Evolutionary conservation across 2,888 invertebrate genomes (phyloP), one percentile per base, ranked within the genome.

Genomic region (Balanococcus diminutus): DNA sequence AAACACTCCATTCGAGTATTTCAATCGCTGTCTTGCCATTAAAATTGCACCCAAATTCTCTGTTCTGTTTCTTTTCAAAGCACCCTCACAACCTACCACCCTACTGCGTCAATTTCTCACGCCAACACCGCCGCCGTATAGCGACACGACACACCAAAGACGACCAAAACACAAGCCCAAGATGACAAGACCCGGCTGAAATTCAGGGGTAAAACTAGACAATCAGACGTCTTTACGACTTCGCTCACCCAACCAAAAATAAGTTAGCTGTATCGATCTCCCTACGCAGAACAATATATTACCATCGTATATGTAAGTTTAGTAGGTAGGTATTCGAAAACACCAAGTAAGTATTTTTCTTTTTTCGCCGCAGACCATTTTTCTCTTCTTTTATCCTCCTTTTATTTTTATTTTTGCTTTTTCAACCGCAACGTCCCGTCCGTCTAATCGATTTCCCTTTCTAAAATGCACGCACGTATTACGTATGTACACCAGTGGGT

Each of bases 201-300:
- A 79, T 79, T 79, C 28, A 36, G 75, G 75, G 75, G 75, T 67
- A 36, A 36, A 36, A 36, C 75, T 36, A 79, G 75, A 79, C 75
- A 79, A 79, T 79, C 75, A 79, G 75, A 79, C 75, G 75, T 79
- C 75, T 79, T 79, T 79, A 79, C 36, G 75, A 79, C 75, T 79
- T 36, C 75, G 75, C 75, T 79, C 75, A 36, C 75, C 75, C 75
- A 79, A 79, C 75, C 75, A 36, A 79, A 79, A 79, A 79, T 79
- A 79, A 79, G 75, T 79, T 79, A 79, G 75, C 75, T 79, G 32
- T 79, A 79, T 79, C 75, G 75, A 79, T 79, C 75, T 36, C 36
- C 75, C 75, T 79, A 79, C 75, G 75, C 75, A 79, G 31, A 19
- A 72, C 36, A 16, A 79, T 79, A 79, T 22, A 36, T 36, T 36